Evolutionary conservation across 2,888 invertebrate genomes (phyloP).

Genomic region (Drosophila fulvimacula): DNA sequence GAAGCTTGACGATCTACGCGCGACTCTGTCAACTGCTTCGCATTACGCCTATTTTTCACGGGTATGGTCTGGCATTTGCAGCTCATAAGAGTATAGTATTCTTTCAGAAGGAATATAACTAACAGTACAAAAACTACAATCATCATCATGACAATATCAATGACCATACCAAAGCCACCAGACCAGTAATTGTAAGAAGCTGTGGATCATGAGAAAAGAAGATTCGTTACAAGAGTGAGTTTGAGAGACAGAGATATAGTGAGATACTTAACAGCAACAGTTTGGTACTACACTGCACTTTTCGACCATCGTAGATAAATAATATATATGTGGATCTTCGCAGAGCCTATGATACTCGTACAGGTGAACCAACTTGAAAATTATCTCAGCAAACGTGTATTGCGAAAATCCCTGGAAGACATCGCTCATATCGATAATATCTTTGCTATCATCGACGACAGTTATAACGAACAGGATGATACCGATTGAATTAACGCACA

Average conservation of each 20-base stretch:
- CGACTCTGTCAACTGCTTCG: conserved; percentile 1
- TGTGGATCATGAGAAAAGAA: conserved; percentile 5
- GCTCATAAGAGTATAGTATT: conserved; percentile 5
- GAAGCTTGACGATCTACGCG: neutral
- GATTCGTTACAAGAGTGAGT: neutral
- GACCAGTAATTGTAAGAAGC: conserved; percentile 18
- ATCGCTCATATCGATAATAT: neutral
- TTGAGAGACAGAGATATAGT: neutral
- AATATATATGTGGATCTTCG: conserved; percentile 30
- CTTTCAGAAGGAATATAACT: neutral
- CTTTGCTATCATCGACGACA: conserved; percentile 1
- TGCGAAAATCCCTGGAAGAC: conserved; percentile 19
- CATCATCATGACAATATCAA: conserved; percentile 16
- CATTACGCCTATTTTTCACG: neutral
- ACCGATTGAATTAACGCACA: conserved; percentile 39
- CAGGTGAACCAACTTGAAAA: conserved; percentile 48
- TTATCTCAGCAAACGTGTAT: conserved; percentile 40
- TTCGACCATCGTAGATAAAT: conserved; percentile 41
- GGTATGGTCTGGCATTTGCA: conserved; percentile 7
- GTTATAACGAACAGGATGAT: conserved; percentile 34
- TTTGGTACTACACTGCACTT: conserved; percentile 46
- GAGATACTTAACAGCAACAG: conserved; percentile 69
- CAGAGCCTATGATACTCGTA: conserved; percentile 46
- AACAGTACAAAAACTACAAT: conserved; percentile 3
- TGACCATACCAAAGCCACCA: conserved; percentile 6